Base-by-base conservation (phyloP, 2,888 invertebrate genomes). In the Busseola fusca region DNA sequence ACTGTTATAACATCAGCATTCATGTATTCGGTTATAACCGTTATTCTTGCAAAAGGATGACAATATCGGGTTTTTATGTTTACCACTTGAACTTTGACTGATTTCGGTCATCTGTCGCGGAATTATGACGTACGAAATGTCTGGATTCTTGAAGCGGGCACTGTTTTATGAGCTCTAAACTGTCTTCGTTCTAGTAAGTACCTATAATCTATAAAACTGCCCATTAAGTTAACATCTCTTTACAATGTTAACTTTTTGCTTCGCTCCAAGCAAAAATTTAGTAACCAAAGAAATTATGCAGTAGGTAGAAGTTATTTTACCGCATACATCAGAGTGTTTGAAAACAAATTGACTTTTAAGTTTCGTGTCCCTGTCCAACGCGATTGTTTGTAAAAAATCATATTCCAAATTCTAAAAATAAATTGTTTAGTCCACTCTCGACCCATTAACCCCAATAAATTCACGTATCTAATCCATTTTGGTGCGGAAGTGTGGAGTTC, bases 1-100 rank as follows among this genome's bases (percentile, higher is more conserved):
- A 78, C 80, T 80, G 79, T 82, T 81, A 84, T 84, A 76, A 84
- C 73, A 84, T 84, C 77, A 81, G 74, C 70, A 84, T 84, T 84
- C 83, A 83, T 84, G 72, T 84, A 84, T 81, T 78, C 76, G 69
- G 80, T 77, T 76, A 83, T 79, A 80, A 78, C 80, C 80, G 74
- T 84, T 80, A 74, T 74, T 84, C 77, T 84, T 81, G 64, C 57
- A 68, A 72, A 82, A 83, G 40, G 59, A 74, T 83, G 79, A 83
- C 75, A 82, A 68, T 79, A 64, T 75, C 72, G 62, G 70, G 48
- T 73, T 81, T 84, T 76, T 84, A 80, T 78, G 64, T 57, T 76
- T 59, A 54, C 21, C 60, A 60, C 34, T 80, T 80, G 78, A 73
- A 69, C 79, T 84, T 40, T 72, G 66, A 69, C 72, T 71, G 62